Conservation (phyloP, 37 sponge, comb jelly and placozoan species). For the Ephydatia muelleri region DNA sequence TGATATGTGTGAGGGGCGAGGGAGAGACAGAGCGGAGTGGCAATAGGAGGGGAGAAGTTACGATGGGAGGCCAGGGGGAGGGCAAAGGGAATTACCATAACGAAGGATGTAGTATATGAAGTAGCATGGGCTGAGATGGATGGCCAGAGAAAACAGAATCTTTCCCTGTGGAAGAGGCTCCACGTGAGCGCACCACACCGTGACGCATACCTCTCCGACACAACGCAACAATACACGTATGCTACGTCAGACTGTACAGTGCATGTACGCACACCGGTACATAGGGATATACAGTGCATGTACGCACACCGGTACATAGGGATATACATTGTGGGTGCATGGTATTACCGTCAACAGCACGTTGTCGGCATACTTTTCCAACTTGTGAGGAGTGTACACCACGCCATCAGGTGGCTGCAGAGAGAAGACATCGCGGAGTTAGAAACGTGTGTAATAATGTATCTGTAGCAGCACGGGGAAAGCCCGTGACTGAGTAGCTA, state of each 20-base stretch:
- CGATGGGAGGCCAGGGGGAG: not conserved
- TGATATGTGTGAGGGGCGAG: not conserved
- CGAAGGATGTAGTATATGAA: constrained; percentile 56
- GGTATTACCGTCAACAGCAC: constrained; percentile 69
- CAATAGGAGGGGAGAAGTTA: not conserved
- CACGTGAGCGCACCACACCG: not conserved
- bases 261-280: not conserved
- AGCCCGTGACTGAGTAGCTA: not conserved
- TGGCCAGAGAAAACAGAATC: constrained; percentile 50
- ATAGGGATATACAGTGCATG: not conserved
- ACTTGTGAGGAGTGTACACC: constrained; percentile 51
- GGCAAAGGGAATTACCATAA: constrained; percentile 35
- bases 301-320: not conserved
- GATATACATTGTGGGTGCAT: not conserved
- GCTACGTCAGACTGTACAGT: not conserved
- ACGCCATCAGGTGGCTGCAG: constrained; percentile 28
- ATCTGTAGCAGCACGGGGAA: not conserved
- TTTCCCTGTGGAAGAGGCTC: constrained; percentile 31
- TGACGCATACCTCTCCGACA: not conserved
- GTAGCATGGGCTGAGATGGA: constrained; percentile 64
- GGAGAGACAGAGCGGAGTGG: not conserved
- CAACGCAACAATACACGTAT: not conserved
- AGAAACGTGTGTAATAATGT: not conserved
- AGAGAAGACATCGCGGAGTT: not conserved
- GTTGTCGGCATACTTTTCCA: constrained; percentile 69